Percentiles rank a stretch among this genome's conserved stretches.
Evolutionary conservation across 2,888 invertebrate species (phyloP).

Genomic region (Leptogaster cylindrica): DNA sequence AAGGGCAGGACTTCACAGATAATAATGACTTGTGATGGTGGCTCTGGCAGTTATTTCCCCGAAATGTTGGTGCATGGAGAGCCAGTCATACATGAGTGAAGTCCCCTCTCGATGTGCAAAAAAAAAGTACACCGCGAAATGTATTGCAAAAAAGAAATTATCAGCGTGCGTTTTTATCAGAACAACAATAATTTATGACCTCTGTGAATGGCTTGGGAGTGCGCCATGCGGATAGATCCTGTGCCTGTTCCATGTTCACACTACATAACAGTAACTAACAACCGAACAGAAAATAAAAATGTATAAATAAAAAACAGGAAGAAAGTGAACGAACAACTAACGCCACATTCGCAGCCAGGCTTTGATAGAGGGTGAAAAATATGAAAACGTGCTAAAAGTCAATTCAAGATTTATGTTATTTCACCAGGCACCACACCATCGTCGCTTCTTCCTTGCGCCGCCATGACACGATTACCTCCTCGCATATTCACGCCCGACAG

Average conservation of each 20-base stretch:
- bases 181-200: constrained; percentile 46
- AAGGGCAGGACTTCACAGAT: constrained; percentile 19
- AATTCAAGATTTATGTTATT: constrained; percentile 43
- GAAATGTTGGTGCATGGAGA: constrained; percentile 12
- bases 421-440: constrained; percentile 27
- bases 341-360: constrained; percentile 30
- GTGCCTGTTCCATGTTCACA: constrained; percentile 42
- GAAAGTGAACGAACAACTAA: constrained; percentile 23
- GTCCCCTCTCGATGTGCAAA: background rate
- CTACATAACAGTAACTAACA: constrained; percentile 39
- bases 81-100: constrained; percentile 24
- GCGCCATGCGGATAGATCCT: constrained; percentile 40
- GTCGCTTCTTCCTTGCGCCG: constrained; percentile 6
- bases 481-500: too few relatives aligned
- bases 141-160: constrained; percentile 43
- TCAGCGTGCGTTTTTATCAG: constrained; percentile 48
- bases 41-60: constrained; percentile 28
- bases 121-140: constrained; percentile 27
- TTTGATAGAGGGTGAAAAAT: constrained; percentile 43
- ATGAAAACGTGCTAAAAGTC: constrained; percentile 46
- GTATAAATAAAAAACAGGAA: too few relatives aligned
- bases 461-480: too few relatives aligned
- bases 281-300: constrained; percentile 25
- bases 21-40: constrained; percentile 37
- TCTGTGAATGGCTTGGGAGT: constrained; percentile 42